Percentiles rank a stretch among this genome's conserved stretches.
These are phyloP conservation scores for Condylostylus longicornis DNA, from an alignment of 1,140 invertebrate genomes.

Conservation along the genomic window DNA sequence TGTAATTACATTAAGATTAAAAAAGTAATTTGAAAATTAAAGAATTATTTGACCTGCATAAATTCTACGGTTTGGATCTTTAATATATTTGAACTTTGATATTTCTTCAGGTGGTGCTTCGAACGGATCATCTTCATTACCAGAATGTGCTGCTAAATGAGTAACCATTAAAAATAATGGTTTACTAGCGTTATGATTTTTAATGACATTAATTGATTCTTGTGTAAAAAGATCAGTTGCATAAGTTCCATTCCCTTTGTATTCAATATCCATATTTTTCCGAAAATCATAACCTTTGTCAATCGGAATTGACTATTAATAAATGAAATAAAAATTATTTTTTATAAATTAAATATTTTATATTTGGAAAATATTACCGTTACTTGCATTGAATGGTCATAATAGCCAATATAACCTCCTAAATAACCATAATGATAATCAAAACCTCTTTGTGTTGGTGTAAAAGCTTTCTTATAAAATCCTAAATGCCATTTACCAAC, in stretches of 20 bases:
- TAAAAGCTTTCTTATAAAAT: constrained; percentile 50
- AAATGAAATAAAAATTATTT: neutral
- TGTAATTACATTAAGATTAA: constrained; percentile 9
- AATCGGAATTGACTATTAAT: constrained; percentile 7
- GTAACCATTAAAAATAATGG: constrained; percentile 69
- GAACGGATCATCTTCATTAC: constrained; percentile 47
- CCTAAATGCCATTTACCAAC: constrained; percentile 91
- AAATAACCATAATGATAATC: constrained; percentile 73
- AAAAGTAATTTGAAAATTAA: too few species aligned
- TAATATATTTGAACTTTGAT: constrained; percentile 56
- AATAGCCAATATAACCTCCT: constrained; percentile 71
- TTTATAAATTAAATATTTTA: neutral
- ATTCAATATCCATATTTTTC: constrained; percentile 43
- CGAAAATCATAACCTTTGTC: constrained; percentile 51
- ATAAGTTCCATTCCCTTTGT: constrained; percentile 46
- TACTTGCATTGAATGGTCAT: constrained; percentile 47
- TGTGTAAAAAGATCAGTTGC: constrained; percentile 63
- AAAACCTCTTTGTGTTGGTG: constrained; percentile 68
- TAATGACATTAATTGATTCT: constrained; percentile 53
- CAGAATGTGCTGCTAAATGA: constrained; percentile 67
- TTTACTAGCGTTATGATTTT: constrained; percentile 38
- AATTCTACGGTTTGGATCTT: constrained; percentile 51
- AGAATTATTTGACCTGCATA: constrained; percentile 59
- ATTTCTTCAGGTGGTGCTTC: constrained; percentile 64
- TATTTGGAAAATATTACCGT: constrained; percentile 31